phyloP scores from a whole-genome alignment of 2,888 invertebrate genomes.

The Deilephila porcellus region DNA sequence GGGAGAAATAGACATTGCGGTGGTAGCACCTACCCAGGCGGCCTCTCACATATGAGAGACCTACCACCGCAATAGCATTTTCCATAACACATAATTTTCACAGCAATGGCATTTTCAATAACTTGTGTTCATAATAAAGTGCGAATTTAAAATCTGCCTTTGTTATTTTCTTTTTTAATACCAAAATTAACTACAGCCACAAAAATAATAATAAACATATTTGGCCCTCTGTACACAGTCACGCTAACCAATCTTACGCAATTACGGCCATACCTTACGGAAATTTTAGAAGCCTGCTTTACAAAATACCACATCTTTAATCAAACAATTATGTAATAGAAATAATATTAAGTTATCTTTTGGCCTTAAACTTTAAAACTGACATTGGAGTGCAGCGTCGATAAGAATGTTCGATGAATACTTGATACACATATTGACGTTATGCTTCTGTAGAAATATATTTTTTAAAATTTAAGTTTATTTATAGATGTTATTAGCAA shows the following conservation, averaged over 20 bases:
- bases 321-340: constrained; percentile 18
- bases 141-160: too few species aligned
- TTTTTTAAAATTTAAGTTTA: not conserved
- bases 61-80: too few species aligned
- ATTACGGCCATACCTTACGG: not conserved
- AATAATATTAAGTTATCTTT: not conserved
- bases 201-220: too few species aligned
- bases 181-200: too few species aligned
- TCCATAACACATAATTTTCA: too few species aligned
- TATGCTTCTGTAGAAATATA: not conserved
- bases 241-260: not conserved
- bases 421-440: not conserved
- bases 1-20: too few species aligned
- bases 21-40: too few species aligned
- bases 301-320: not conserved
- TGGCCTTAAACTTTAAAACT: constrained; percentile 29
- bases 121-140: too few species aligned
- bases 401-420: constrained; percentile 6
- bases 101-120: too few species aligned
- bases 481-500: not conserved
- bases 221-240: too few species aligned
- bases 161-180: too few species aligned
- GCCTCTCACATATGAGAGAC: too few species aligned
- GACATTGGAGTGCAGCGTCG: not conserved
- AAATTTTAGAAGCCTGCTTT: not conserved